Evolutionary conservation across 2,113 vertebrate genomes (phyloP), one percentile per base, ranked within the genome.

Genomic region (Chinchilla lanigera): DNA sequence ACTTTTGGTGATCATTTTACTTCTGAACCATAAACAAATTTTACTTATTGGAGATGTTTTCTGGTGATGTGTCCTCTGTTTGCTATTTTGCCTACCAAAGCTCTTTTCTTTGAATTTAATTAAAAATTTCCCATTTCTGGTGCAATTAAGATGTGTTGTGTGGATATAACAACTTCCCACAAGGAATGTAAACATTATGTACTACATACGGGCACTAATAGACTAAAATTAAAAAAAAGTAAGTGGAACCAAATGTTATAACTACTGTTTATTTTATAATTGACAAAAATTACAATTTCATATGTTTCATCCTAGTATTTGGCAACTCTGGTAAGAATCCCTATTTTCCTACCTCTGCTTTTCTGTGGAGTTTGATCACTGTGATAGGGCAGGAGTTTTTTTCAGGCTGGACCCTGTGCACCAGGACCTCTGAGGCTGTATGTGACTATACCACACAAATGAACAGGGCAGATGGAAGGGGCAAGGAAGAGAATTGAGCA

Each of bases 381-480:
- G n/a, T 22, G 24, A 38, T 3, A 7, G 41, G 12, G 26, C 17
- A 54, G 67, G 24, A 16, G 13, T 5, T 92, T 60, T 60, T 30
- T 14, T 41, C 52, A 87, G 28, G 5, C 44, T 41, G 12, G 19
- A 33, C 47, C 1, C 24, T 30, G 28, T 38, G 44, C 71, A 4
- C 63, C 22, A 30, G 14, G 50, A 19, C 5, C 20, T 71, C 44
- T 33, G 52, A 83, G 14, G 20, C 17, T 19, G 61, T 19, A 28
- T 9, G 11, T 14, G 11, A 9, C 14, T 4, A 0, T 50, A 8
- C 13, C n/a, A 60, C 5, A 16, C 3, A 19, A n/a, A 41, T 13
- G 16, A 54, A n/a, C 2, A 8, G 13, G 30, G 50, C 10, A 3
- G 24, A 14, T 44, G 19, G 56, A 33, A 65, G 16, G 1, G 4